Conservation (phyloP, 2,888 invertebrate genomes). For the Himalopsyche japonica region DNA sequence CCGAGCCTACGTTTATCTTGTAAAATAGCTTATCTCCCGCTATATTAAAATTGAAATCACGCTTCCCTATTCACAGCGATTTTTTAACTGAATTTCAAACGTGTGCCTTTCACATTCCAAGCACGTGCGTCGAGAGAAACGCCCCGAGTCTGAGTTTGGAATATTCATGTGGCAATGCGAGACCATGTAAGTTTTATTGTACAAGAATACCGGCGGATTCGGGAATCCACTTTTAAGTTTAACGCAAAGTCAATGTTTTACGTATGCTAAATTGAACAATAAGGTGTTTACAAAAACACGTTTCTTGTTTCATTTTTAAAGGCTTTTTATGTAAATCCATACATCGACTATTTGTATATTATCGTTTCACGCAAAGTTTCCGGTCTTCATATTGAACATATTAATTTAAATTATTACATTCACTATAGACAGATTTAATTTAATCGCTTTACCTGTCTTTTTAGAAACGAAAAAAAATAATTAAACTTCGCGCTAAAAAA, state of each 20-base stretch:
- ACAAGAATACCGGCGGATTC: neutral
- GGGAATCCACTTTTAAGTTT: neutral
- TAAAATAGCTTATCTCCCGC: neutral
- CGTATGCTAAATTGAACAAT: neutral
- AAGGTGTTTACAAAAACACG: neutral
- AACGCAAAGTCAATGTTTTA: neutral
- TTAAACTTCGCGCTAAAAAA: too few species aligned
- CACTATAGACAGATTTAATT: too few species aligned
- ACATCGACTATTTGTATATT: too few species aligned
- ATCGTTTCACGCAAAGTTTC: too few species aligned
- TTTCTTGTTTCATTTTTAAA: too few species aligned
- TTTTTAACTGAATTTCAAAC: slow-evolving; percentile 11
- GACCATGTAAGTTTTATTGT: neutral
- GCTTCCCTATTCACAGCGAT: neutral
- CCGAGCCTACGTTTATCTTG: neutral
- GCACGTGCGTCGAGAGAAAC: neutral
- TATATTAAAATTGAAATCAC: slow-evolving; percentile 6
- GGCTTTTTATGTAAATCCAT: too few species aligned
- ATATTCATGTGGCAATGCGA: neutral
- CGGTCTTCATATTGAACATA: too few species aligned
- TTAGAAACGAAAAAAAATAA: too few species aligned
- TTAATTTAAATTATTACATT: too few species aligned
- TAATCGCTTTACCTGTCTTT: too few species aligned
- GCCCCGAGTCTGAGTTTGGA: neutral
- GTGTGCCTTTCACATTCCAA: neutral